Percentiles rank a stretch among this genome's conserved stretches.
phyloP scores from a whole-genome alignment of 1,140 invertebrate species.

The Druon quercuslanigerum region DNA sequence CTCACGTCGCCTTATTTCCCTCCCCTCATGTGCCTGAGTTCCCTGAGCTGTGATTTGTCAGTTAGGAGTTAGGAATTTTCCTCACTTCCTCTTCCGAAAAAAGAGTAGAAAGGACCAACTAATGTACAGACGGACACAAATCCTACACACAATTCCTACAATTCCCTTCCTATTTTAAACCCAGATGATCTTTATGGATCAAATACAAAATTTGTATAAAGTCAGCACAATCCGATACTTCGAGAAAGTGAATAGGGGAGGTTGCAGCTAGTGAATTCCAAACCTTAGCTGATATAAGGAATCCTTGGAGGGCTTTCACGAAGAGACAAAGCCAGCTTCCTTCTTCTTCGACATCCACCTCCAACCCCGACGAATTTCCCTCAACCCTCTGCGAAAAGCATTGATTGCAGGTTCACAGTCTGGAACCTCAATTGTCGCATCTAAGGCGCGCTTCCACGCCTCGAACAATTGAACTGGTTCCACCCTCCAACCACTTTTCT shows the following conservation, averaged over 20 bases:
- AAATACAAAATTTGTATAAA: conserved; percentile 11
- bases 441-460: conserved; percentile 70
- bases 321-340: conserved; percentile 67
- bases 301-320: conserved; percentile 66
- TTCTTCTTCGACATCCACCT: conserved; percentile 59
- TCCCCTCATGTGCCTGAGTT: too few species aligned
- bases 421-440: conserved; percentile 73
- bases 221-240: conserved; percentile 15
- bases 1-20: too few species aligned
- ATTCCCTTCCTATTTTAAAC: too few species aligned
- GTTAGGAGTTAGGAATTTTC: too few species aligned
- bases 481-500: conserved; percentile 34
- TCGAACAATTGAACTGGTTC: conserved; percentile 66
- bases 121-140: too few species aligned
- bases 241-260: conserved; percentile 52
- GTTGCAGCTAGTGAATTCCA: conserved; percentile 13
- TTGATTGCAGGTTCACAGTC: conserved; percentile 73
- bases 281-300: conserved; percentile 38
- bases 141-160: too few species aligned
- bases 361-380: conserved; percentile 52
- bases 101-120: too few species aligned
- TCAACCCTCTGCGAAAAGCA: conserved; percentile 59
- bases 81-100: too few species aligned
- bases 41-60: too few species aligned
- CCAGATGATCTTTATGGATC: too few species aligned